Base-by-base conservation (phyloP, 1,140 invertebrate genomes). In the Pseudobourletiella spinata region DNA sequence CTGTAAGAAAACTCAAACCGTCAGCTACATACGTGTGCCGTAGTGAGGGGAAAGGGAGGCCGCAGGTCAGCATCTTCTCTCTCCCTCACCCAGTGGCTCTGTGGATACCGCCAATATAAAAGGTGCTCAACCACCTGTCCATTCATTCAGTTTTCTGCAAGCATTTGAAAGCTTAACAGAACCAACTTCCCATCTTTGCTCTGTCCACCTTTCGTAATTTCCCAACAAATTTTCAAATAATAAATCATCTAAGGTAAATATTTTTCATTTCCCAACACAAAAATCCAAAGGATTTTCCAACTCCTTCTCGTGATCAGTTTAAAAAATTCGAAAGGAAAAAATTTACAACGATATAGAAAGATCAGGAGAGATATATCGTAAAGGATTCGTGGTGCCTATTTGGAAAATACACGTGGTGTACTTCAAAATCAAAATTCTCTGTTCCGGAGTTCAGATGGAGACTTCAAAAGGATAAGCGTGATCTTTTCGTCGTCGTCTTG, bases 91-190 rank as follows among this genome's bases (percentile, higher is more conserved):
- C n/a, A n/a, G 25, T 20, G 2, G 42, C 22, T 63, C 24, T 61
- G 42, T 61, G 39, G 57, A 60, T 57, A 59, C 46, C 42, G 35
- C 50, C 50, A 29, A 63, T 68, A 68, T 68, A 68, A 68, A 68
- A 64, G 62, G 52, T 61, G 61, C 61, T 61, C 54, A 64, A 52
- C 48, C 58, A 64, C 59, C 62, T 67, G 61, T 67, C 56, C 66
- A 64, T 62, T 65, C 59, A 65, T 68, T 68, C 66, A 68, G 66
- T 68, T 67, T 63, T 35, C 51, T 55, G 63, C 62, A 35, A 61
- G 44, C 61, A 35, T 44, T 56, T 60, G 35, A 28, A 43, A 55
- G 59, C 48, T 55, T 61, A 55, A 25, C 28, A 55, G 32, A 39
- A 32, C 52, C 18, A 32, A 2, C 46, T 25, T 55, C 52, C 50